Evolutionary conservation across 2,888 invertebrate species (phyloP).

Genomic region (Acutogordius australiensis): DNA sequence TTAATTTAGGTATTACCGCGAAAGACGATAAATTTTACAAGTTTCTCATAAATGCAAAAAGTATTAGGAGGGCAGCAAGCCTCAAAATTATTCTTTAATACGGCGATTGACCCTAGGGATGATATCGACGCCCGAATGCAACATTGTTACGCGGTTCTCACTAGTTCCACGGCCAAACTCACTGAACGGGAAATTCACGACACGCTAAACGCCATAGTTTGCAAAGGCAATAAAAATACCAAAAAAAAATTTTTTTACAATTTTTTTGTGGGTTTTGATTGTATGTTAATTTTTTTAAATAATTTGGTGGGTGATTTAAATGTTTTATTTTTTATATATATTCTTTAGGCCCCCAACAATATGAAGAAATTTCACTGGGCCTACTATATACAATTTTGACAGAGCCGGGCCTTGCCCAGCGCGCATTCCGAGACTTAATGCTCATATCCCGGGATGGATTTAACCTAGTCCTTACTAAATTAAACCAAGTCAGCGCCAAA

Average conservation of each 20-base stretch:
- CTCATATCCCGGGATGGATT: constrained; percentile 63
- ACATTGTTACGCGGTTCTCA: background rate
- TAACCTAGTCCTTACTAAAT: constrained; percentile 43
- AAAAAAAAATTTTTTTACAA: too few species aligned
- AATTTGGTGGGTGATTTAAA: background rate
- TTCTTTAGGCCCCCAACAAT: constrained; percentile 35
- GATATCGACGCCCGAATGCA: background rate
- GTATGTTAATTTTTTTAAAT: background rate
- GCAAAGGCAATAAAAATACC: constrained; percentile 11
- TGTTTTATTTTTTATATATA: background rate
- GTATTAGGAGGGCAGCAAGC: too few species aligned
- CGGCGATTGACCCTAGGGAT: background rate
- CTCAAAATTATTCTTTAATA: background rate
- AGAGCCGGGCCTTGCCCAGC: constrained; percentile 32
- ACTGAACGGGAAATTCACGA: constrained; percentile 9
- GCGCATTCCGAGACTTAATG: constrained; percentile 42
- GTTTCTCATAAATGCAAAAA: background rate
- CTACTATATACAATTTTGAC: constrained; percentile 57
- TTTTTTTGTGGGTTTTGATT: background rate
- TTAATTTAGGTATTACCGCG: too few species aligned
- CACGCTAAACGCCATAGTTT: background rate
- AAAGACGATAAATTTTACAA: too few species aligned
- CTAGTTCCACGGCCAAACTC: background rate
- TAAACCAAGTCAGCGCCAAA: constrained; percentile 52
- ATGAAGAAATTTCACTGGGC: constrained; percentile 71